Evolutionary conservation across 2,113 vertebrate species (phyloP), one percentile per base, ranked within the genome.

Genomic region (Leucoraja erinaceus): DNA sequence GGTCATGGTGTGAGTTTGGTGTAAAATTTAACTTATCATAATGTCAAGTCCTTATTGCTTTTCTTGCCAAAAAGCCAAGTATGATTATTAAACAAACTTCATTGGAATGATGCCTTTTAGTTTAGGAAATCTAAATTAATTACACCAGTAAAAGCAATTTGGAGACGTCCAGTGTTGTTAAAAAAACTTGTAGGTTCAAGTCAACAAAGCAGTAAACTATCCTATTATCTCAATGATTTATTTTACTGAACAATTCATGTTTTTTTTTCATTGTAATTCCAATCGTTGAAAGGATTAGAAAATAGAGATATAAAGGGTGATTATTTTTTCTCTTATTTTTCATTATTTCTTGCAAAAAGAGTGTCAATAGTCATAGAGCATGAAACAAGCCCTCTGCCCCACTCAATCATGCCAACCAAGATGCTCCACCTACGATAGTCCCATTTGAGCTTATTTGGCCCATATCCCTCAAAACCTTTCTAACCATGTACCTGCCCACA

Each of bases 21-120:
- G 11, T 88, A 88, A 88, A 91, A 31, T 68, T 90, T 90, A 90
- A 68, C 88, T 72, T 20, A 68, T 33, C 14, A 63, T 68, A 90
- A 90, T 5, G 33, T 22, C 68, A 91, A 3, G 22, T 72, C n/a
- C 31, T 90, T 22, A 22, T 68, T 38, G 31, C 9, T 25, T 70
- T 91, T 91, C 88, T 66, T 47, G 66, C 22, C 33, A 31, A 70
- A 91, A 91, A 47, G 66, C 20, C 66, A 91, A 72, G 33, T 66
- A 20, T 72, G 33, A 72, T 66, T 47, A 91, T 91, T 91, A 47
- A 91, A 47, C 22, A 66, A 91, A 72, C 18, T 47, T 47, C 9
- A 90, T 90, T 61, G 66, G 20, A 38, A 70, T 22, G 66, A 9
- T 72, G 68, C 66, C 61, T 33, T 9, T 72, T 72, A 70, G 33